phyloP scores from a whole-genome alignment of 2,888 invertebrate species.

The Drosophila recens region DNA sequence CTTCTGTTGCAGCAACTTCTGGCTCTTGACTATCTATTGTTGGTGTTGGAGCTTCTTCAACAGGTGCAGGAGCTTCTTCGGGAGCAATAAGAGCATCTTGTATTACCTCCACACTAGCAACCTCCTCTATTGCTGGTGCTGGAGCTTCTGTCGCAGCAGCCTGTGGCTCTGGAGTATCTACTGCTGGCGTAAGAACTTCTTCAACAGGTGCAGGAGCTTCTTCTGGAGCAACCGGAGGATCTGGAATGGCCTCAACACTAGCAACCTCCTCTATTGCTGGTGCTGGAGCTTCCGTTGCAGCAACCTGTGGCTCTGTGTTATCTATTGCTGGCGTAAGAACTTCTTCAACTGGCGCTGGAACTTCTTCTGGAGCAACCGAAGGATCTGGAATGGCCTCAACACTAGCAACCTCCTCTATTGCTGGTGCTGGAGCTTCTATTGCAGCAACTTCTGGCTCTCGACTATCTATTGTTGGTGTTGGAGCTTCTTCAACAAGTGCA shows the following conservation, averaged over 20 bases:
- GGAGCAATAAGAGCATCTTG: background rate
- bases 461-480: background rate
- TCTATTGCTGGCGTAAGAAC: background rate
- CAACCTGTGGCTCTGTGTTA: too few species aligned
- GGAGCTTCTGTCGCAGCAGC: background rate
- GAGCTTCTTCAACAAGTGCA: background rate
- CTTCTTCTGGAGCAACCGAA: background rate
- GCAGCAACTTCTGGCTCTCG: too few species aligned
- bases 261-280: background rate
- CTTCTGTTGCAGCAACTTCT: background rate
- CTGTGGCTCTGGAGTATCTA: background rate
- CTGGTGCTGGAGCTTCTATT: too few species aligned
- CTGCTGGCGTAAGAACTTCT: background rate
- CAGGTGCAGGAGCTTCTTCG: background rate
- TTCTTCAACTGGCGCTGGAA: background rate
- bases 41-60: background rate
- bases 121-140: background rate
- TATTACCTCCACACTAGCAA: background rate
- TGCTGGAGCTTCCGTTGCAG: background rate
- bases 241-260: background rate
- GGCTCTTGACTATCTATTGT: background rate
- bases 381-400: too few species aligned
- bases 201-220: background rate
- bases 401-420: too few species aligned
- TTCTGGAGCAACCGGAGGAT: background rate